Conservation (phyloP, 1,140 invertebrate species). For the Drosophila ohnishii region DNA sequence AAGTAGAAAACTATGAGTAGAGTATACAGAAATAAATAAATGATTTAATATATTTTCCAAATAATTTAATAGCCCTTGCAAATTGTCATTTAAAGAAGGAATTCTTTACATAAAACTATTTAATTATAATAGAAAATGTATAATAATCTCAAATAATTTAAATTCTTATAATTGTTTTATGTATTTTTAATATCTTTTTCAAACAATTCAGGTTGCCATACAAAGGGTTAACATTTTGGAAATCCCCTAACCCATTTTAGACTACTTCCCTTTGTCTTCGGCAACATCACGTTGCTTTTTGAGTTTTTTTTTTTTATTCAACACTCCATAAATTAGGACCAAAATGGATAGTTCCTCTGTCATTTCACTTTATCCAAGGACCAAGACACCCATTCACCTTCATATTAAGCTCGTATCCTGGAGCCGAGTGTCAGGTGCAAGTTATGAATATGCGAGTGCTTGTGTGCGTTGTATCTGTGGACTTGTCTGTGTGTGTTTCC, state of each 20-base stretch:
- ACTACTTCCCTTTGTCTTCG: background rate
- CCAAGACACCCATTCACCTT: constrained; percentile 6
- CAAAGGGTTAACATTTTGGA: background rate
- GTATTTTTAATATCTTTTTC: background rate
- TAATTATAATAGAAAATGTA: background rate
- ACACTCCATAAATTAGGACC: background rate
- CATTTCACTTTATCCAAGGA: constrained; percentile 7
- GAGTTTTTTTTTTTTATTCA: background rate
- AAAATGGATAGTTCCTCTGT: background rate
- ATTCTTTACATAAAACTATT: background rate
- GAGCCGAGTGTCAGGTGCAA: constrained; percentile 40
- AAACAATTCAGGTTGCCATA: background rate
- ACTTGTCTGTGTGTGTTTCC: constrained; percentile 23
- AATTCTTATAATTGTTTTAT: too few species aligned
- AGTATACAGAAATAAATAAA: too few species aligned
- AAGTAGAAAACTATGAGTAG: too few species aligned
- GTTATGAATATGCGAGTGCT: constrained; percentile 55
- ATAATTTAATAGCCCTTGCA: too few species aligned
- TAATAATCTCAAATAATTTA: background rate
- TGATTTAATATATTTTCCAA: too few species aligned
- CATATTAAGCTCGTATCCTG: constrained; percentile 8
- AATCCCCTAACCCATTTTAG: background rate
- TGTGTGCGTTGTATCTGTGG: constrained; percentile 44
- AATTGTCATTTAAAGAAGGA: background rate
- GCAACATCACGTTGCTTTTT: background rate